Evolutionary conservation across 2,113 vertebrate species (phyloP).

Genomic region (Zeus faber): DNA sequence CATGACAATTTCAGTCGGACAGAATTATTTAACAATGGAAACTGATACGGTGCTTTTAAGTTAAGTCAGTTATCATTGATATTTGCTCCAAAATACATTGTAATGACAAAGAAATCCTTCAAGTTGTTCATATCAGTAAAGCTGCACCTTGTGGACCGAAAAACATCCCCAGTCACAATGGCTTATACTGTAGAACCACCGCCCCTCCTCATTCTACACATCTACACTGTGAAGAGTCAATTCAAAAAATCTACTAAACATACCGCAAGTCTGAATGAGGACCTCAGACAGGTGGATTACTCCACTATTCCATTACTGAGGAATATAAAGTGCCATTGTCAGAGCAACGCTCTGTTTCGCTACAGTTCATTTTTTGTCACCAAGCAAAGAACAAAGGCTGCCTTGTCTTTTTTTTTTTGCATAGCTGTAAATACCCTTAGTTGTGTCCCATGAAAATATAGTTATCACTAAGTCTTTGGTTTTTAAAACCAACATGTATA

Average conservation of each 20-base stretch:
- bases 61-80: no score
- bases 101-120: no score
- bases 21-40: no score
- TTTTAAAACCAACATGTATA: conserved; percentile 30
- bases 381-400: conserved; percentile 10
- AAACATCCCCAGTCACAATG: background rate
- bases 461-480: conserved; percentile 43
- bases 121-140: no score
- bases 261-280: conserved; percentile 1
- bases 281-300: conserved; percentile 25
- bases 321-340: conserved; percentile 60
- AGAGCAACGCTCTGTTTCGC: conserved; percentile 34
- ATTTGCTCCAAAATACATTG: no score
- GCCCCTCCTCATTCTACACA: no score
- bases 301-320: conserved; percentile 15
- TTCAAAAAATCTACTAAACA: conserved; percentile 23
- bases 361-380: conserved; percentile 34
- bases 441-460: conserved; percentile 20
- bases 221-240: conserved; percentile 16
- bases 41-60: no score
- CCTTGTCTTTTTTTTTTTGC: conserved; percentile 22
- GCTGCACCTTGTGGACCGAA: no score
- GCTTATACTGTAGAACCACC: no score
- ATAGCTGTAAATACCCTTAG: conserved; percentile 21
- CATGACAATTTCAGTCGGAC: no score